Evolutionary conservation across 2,113 vertebrate genomes (phyloP), one percentile per base, ranked within the genome.

Genomic region (Notechis scutatus): DNA sequence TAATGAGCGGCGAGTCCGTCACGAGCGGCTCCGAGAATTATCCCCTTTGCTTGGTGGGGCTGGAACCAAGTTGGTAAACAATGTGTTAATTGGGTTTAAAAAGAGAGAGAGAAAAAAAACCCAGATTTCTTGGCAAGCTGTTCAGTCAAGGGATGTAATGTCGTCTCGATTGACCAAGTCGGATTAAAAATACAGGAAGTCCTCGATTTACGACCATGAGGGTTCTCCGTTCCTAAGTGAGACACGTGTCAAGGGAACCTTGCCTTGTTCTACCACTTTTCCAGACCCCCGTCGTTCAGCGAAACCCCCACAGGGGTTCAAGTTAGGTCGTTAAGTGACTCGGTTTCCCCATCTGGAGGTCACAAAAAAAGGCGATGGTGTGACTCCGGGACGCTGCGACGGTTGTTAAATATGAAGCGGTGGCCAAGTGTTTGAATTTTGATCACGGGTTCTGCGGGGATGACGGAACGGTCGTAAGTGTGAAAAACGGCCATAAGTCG

Each of bases 41-140:
- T 61, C 93, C 15, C 92, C 92, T 0, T 20, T 6, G 95, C 91
- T 52, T 26, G 81, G 24, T 20, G 55, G 9, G 92, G 0, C 88
- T 59, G 92, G 45, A 0, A 64, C 47, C 42, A 55, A 1, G 23
- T 29, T 4, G 2, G 95, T 21, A 69, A 95, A 92, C 85, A 47
- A 81, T 74, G 29, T 2, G 92, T 94, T 55, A 94, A 95, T 94
- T 96, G 94, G 95, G 88, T 93, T 91, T 5, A 8, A 15, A 92
- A 87, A 85, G 23, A 59, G 20, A 57, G 56, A 59, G 24, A 61
- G 59, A 55, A 21, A 61, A n/a, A 7, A 42, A 42, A 42, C 42
- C 29, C 29, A 18, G 94, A 92, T 86, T 9, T 34, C 29, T 14
- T 15, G 14, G 29, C 64, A 74, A 69, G 64, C 29, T 3, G 5